Evolutionary conservation across 2,888 invertebrate species (phyloP), one percentile per base, ranked within the genome.

Genomic region (Sympetrum striolatum): DNA sequence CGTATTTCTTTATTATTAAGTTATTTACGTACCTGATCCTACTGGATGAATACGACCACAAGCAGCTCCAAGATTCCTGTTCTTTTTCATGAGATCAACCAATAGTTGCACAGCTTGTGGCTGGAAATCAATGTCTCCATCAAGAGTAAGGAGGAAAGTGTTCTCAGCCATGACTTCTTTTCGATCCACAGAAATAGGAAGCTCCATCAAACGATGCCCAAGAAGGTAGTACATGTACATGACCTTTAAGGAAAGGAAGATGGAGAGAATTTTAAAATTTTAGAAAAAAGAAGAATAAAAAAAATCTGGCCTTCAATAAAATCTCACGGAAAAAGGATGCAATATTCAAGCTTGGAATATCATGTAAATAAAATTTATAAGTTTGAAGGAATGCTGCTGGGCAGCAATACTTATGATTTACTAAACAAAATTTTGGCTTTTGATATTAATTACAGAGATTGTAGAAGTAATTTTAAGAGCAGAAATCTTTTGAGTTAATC

Each of bases 211-310:
- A 91, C 96, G 96, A 93, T 96, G 96, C 0, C 98, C 98, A 64
- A 98, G 95, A 92, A 98, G 95, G 93, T 98, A 98, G 94, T 98
- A 98, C 98, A 98, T 98, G 94, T 98, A 98, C 98, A 98, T 98
- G 15, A 97, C 97, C 95, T 95, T 91, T 12, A 92, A 92, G 90
- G 90, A 73, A 39, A 53, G 3, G n/a, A 22, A 81, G 8, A 44
- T 22, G 10, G 48, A 15, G 4, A 39, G 18, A 1, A 39, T 80
- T 37, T 18, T 44, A 44, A 44, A 44, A 44, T 44, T 44, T 44
- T 15, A 53, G 10, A 8, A 44, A 39, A 39, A 39, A 39, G 39
- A 39, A 39, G 39, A 5, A 39, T 6, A 39, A 53, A 12, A 15
- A n/a, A 25, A 25, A n/a, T 73, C 25, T 73, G 12, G 10, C 4